Evolutionary conservation across 2,797 vertebrate genomes (phyloP).

Genomic region (Rhinella marina): DNA sequence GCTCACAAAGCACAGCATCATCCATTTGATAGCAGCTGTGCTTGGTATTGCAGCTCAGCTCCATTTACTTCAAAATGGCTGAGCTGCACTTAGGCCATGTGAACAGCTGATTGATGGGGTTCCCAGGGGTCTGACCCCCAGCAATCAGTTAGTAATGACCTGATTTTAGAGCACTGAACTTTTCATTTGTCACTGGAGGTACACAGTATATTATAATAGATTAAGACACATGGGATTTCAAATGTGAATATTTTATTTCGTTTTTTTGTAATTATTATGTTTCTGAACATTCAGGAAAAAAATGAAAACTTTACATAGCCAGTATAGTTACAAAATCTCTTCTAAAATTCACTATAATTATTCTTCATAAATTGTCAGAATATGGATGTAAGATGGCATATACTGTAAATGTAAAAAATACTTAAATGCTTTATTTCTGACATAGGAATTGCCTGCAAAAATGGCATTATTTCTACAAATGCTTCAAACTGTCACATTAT

Average conservation of each 20-base stretch:
- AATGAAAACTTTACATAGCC: background rate
- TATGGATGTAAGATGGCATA: conserved; percentile 11
- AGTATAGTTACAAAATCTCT: background rate
- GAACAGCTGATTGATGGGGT: too few relatives aligned
- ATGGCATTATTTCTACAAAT: conserved; percentile 16
- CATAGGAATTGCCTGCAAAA: conserved; percentile 5
- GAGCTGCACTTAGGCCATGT: too few relatives aligned
- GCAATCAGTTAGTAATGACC: too few relatives aligned
- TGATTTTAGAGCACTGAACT: background rate
- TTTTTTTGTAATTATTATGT: background rate
- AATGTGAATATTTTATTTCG: background rate
- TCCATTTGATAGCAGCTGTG: too few relatives aligned
- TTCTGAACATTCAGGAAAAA: background rate
- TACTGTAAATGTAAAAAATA: conserved; percentile 30
- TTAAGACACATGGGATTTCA: background rate
- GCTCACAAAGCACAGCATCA: too few relatives aligned
- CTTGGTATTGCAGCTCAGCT: too few relatives aligned
- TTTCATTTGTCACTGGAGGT: background rate
- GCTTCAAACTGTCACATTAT: conserved; percentile 7
- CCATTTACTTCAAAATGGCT: too few relatives aligned
- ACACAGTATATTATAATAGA: background rate
- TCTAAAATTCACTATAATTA: conserved; percentile 4
- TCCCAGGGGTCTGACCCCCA: too few relatives aligned
- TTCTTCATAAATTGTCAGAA: conserved; percentile 31
- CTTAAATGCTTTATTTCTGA: conserved; percentile 18